Evolutionary conservation across 2,113 vertebrate species (phyloP).

Genomic region (Pedionomus torquatus): DNA sequence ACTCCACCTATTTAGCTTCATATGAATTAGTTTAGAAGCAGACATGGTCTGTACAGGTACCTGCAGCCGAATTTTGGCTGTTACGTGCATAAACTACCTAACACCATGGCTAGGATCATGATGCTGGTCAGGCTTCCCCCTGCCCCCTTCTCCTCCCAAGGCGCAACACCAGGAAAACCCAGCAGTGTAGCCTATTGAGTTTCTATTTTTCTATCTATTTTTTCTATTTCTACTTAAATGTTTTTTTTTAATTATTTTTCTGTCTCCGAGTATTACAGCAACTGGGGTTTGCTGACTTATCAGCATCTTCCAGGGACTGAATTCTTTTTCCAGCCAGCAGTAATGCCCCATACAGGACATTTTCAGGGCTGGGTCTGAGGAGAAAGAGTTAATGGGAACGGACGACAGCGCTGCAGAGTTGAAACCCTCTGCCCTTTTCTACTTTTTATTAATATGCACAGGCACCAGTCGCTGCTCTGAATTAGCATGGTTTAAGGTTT

Average conservation of each 20-base stretch:
- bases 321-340: not conserved
- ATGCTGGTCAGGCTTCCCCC: not conserved
- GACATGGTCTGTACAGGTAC: rapidly evolving
- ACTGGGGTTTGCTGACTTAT: slow-evolving; percentile 4
- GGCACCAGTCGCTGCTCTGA: not conserved
- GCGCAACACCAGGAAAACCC: not conserved
- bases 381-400: slow-evolving; percentile 56
- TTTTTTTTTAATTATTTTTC: slow-evolving; percentile 61
- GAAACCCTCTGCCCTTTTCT: slow-evolving; percentile 38
- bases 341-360: not conserved
- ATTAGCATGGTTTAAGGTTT: slow-evolving; percentile 51
- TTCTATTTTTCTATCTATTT: too few relatives aligned
- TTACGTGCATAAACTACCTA: not conserved
- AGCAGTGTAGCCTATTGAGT: not conserved
- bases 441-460: slow-evolving; percentile 54
- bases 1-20: not conserved
- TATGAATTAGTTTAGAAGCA: not conserved
- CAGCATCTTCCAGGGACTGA: slow-evolving; percentile 8
- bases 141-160: not conserved
- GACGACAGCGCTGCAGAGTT: slow-evolving; percentile 14
- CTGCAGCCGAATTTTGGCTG: not conserved
- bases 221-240: too few relatives aligned
- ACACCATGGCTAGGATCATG: not conserved
- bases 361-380: not conserved
- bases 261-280: not conserved